Base-by-base conservation (phyloP, 2,888 invertebrate genomes). In the Aphelenchoides bicaudatus region DNA sequence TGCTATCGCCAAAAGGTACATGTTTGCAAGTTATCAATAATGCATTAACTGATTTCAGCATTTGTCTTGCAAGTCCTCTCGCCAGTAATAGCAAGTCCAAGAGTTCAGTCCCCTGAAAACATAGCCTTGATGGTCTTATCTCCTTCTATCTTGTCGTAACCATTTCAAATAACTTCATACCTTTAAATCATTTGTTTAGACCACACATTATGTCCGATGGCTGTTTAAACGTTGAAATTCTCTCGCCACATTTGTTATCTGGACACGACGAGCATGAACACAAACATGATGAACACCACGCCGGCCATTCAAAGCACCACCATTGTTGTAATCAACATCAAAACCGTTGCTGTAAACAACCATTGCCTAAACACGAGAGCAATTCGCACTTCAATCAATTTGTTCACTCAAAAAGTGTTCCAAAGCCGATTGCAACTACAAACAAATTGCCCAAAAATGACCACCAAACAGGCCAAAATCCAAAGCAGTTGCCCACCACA, bases 181-280 rank as follows among this genome's bases (percentile, higher is more conserved):
- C n/a, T n/a, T n/a, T n/a, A n/a, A n/a, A n/a, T n/a, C n/a, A 13
- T 34, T 13, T 13, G 34, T 34, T 34, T 34, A 34, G 43, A 10
- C 43, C 43, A n/a, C 43, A 43, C 23, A 43, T 43, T 25, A 43
- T 43, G 43, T 43, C 43, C 8, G 43, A 43, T n/a, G 43, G 43
- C 8, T 21, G 16, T 19, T 6, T 43, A 25, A 43, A 43, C 23
- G 43, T 43, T 6, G 43, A 43, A n/a, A 43, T 43, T n/a, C n/a
- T 43, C 21, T 43, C 43, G 23, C 43, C 43, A 10, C 43, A 43
- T 43, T 21, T 43, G 16, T 25, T 43, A 8, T 19, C 16, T 43
- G 43, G 43, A 19, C 16, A 43, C n/a, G 43, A 43, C 43, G 43
- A 43, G 25, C 43, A 34, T n/a, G 34, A 34, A n/a, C 34, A 34